Evolutionary conservation across 2,888 invertebrate species (phyloP), one percentile per base, ranked within the genome.

Genomic region (Stenchaetothrips biformis): DNA sequence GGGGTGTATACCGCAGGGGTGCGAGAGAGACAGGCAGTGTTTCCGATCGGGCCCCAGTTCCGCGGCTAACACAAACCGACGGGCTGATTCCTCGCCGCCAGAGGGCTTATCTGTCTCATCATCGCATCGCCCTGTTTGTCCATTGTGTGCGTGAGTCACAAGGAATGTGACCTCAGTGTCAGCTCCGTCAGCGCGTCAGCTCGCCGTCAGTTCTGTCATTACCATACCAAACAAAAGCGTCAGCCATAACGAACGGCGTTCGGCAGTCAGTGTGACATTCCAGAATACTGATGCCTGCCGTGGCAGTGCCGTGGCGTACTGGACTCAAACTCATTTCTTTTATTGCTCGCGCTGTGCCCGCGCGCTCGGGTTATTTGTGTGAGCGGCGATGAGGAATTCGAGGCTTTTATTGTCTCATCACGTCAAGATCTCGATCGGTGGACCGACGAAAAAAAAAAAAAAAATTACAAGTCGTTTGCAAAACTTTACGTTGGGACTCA

Each of bases 161-260:
- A 53, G 53, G 53, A 53, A 53, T 53, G 53, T 18, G 13, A 13
- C 53, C 53, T 13, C 16, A 18, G 53, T 25, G 21, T 25, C 25
- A 25, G 67, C 67, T 21, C 11, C 25, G 67, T 25, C 67, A 21
- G 11, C 67, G 25, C 67, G 21, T 74, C 67, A 53, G 67, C 67
- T 25, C 13, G 13, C 53, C 53, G 37, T 37, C 37, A 37, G 37
- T 37, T 0, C 59, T 59, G 59, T 59, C 59, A 59, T 59, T 74
- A 21, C 67, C 67, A 25, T 74, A 74, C 67, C 67, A 74, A 74
- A 74, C 67, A 74, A 74, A 74, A 25, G 67, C 67, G 67, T 74
- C 25, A 59, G 59, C 16, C 4, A 13, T 59, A 18, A 59, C 18
- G 59, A 18, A 59, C 59, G 67, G 25, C 67, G 25, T 74, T 37